These are phyloP conservation scores for Quiscalus mexicanus DNA, from an alignment of 2,113 vertebrate species.

Conservation along the genomic window DNA sequence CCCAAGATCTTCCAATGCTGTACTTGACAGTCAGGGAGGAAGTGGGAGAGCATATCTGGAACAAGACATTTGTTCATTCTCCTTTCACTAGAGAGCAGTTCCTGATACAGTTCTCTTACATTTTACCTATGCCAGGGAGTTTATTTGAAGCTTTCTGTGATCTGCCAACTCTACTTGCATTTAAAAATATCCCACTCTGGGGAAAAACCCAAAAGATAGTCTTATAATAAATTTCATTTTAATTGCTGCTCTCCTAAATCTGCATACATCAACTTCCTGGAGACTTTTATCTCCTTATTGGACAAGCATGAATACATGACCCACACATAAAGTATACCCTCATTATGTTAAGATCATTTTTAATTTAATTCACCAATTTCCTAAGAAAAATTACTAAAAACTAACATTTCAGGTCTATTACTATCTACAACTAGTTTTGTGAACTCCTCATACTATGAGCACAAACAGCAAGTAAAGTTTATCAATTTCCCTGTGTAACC, in stretches of 20 bases:
- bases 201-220: neutral
- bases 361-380: neutral
- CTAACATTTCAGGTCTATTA: neutral
- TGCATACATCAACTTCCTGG: neutral
- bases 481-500: neutral
- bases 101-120: neutral
- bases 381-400: neutral
- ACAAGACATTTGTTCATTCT: neutral
- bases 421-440: neutral
- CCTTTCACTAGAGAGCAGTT: neutral
- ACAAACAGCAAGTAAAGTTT: neutral
- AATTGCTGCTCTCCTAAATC: neutral
- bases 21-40: accelerated
- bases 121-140: neutral
- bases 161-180: accelerated
- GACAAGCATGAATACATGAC: accelerated
- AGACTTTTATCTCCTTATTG: neutral
- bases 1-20: neutral
- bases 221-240: neutral
- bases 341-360: neutral
- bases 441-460: neutral
- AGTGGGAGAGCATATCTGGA: neutral
- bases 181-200: neutral
- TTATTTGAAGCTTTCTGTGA: neutral
- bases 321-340: neutral